Percentiles rank a stretch among this genome's conserved stretches.
Conservation (phyloP, 2,888 invertebrate species). For the Diarsia brunnea region DNA sequence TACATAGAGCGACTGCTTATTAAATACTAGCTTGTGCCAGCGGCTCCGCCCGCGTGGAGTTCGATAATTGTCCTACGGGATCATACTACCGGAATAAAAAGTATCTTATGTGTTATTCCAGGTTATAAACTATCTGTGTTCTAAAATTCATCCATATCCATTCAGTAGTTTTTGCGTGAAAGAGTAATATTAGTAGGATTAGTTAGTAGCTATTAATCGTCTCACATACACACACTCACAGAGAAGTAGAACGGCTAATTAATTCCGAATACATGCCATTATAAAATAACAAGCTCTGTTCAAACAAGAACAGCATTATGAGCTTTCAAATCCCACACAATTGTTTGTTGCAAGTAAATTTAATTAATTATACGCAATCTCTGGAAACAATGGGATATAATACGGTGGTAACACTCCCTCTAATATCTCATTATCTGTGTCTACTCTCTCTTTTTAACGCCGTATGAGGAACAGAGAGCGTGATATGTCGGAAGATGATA, state of each 20-base stretch:
- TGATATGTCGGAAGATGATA: constrained; percentile 59
- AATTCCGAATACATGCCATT: constrained; percentile 42
- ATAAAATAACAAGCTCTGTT: constrained; percentile 49
- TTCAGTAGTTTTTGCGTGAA: too few relatives aligned
- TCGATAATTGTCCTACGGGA: too few relatives aligned
- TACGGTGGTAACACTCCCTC: constrained; percentile 29
- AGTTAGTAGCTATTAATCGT: too few relatives aligned
- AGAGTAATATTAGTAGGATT: too few relatives aligned
- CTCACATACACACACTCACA: too few relatives aligned
- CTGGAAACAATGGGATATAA: constrained; percentile 48
- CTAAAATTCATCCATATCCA: too few relatives aligned
- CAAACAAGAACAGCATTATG: constrained; percentile 44
- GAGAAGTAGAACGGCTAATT: constrained; percentile 16
- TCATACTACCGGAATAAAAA: too few relatives aligned
- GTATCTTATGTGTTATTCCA: too few relatives aligned
- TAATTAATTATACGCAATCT: constrained; percentile 57
- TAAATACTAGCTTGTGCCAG: too few relatives aligned
- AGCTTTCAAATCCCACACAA: constrained; percentile 54
- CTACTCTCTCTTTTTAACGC: constrained; percentile 15
- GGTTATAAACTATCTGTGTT: too few relatives aligned
- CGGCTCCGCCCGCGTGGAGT: too few relatives aligned
- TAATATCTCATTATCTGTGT: constrained; percentile 56
- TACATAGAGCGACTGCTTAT: too few relatives aligned
- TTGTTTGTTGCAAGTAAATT: constrained; percentile 60
- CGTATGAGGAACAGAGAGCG: constrained; percentile 23